Conservation (phyloP, 2,888 invertebrate species). For the Atrina japonica region DNA sequence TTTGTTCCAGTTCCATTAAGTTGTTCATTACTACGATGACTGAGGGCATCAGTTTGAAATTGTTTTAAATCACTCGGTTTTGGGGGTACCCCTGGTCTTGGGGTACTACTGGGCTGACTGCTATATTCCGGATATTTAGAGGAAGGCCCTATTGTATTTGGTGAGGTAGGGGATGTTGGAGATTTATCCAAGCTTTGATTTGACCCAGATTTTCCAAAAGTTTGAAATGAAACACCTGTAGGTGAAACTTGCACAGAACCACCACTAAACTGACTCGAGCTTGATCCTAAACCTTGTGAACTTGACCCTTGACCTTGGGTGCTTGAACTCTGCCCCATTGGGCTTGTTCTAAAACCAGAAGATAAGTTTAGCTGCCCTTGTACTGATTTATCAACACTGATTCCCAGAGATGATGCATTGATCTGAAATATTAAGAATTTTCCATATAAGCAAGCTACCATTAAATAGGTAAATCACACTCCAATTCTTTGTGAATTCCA, state of each 20-base stretch:
- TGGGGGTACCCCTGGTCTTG: constrained; percentile 8
- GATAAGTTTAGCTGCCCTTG: constrained; percentile 5
- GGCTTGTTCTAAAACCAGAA: constrained; percentile 54
- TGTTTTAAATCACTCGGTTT: constrained; percentile 1
- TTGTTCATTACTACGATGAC: neutral
- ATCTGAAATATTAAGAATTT: neutral
- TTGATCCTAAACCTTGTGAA: constrained; percentile 55
- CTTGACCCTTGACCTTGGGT: constrained; percentile 55
- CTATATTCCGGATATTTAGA: constrained; percentile 66
- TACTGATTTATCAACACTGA: neutral
- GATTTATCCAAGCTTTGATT: constrained; percentile 38
- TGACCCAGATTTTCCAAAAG: constrained; percentile 37
- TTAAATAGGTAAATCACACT: too few relatives aligned
- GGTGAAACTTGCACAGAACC: constrained; percentile 25
- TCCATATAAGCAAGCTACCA: neutral
- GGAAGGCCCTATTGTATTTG: constrained; percentile 60
- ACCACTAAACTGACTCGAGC: constrained; percentile 63
- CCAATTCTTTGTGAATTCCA: too few relatives aligned
- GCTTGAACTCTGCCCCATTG: constrained; percentile 72
- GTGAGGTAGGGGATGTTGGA: constrained; percentile 21
- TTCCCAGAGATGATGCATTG: too few relatives aligned
- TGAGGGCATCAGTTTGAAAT: neutral
- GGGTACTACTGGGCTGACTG: constrained; percentile 43
- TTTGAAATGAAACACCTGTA: constrained; percentile 37
- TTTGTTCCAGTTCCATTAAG: neutral